Conservation (phyloP, 1,140 invertebrate genomes). For the Chymomyza costata region DNA sequence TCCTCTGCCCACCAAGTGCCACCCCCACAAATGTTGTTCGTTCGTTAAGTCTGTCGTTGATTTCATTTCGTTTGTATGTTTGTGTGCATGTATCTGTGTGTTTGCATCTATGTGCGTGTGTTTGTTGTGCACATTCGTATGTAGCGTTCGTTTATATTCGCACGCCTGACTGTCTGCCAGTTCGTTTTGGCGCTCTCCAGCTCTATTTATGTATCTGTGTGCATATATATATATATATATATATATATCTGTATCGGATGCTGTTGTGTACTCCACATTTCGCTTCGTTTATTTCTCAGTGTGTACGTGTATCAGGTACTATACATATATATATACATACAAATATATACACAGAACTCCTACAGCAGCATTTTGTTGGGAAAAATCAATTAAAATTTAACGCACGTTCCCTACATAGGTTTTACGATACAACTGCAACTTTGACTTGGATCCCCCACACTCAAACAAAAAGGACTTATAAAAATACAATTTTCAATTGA, state of each 20-base stretch:
- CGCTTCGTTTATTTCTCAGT: conserved; percentile 52
- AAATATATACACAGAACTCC: conserved; percentile 23
- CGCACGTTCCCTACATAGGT: conserved; percentile 43
- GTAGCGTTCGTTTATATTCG: conserved; percentile 40
- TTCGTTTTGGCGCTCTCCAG: conserved; percentile 36
- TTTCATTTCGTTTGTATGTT: conserved; percentile 9
- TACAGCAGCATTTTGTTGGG: conserved; percentile 37
- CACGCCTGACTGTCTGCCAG: conserved; percentile 61
- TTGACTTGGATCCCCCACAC: conserved; percentile 4
- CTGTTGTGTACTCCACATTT: conserved; percentile 54
- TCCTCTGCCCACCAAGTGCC: conserved; percentile 39
- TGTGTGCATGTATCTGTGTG: conserved; percentile 1
- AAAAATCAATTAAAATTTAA: conserved; percentile 73
- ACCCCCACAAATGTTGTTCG: conserved; percentile 32
- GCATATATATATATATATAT: background rate
- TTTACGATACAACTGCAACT: no score
- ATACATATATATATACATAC: conserved; percentile 9
- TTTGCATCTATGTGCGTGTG: background rate
- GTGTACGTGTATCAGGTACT: conserved; percentile 37
- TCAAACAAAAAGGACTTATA: conserved; percentile 4
- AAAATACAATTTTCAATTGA: conserved; percentile 25
- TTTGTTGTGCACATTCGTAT: background rate
- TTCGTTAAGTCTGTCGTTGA: conserved; percentile 29
- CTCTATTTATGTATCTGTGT: conserved; percentile 16
- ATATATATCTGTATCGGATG: conserved; percentile 34